Evolutionary conservation across 2,888 invertebrate species (phyloP).

Genomic region (Desoria tigrina): DNA sequence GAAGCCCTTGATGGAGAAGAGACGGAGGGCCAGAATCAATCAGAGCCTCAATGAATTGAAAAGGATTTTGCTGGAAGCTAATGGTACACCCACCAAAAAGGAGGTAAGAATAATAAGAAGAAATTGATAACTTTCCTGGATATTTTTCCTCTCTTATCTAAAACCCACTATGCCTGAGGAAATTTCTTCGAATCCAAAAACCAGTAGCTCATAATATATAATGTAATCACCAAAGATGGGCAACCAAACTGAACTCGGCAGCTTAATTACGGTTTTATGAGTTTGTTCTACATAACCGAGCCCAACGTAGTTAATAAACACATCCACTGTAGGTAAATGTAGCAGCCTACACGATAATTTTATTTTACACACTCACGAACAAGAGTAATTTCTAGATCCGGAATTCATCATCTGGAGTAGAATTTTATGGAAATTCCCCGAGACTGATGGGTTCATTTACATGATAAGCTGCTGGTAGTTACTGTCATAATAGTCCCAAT

Average conservation of each 20-base stretch:
- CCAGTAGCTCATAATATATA: slow-evolving; percentile 14
- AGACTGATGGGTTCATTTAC: slow-evolving; percentile 24
- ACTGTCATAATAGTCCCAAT: slow-evolving; percentile 20
- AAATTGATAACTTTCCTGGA: slow-evolving; percentile 49
- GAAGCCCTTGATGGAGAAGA: slow-evolving; percentile 63
- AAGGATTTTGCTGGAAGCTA: slow-evolving; percentile 59
- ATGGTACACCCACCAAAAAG: slow-evolving; percentile 47
- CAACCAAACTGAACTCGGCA: background rate
- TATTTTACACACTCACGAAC: too few relatives aligned
- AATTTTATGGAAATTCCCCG: slow-evolving; percentile 1
- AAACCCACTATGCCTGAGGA: too few relatives aligned
- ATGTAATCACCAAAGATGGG: too few relatives aligned
- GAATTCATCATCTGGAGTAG: too few relatives aligned
- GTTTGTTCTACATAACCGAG: slow-evolving; percentile 13
- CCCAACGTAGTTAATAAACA: background rate
- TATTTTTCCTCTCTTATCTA: slow-evolving; percentile 9
- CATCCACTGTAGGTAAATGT: too few relatives aligned
- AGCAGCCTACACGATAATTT: too few relatives aligned
- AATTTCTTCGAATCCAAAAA: slow-evolving; percentile 7
- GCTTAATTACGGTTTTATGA: background rate
- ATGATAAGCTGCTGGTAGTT: slow-evolving; percentile 21
- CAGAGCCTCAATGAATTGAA: slow-evolving; percentile 62
- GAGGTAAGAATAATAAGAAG: too few relatives aligned
- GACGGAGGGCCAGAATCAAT: slow-evolving; percentile 62
- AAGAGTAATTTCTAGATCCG: too few relatives aligned